phyloP scores from a whole-genome alignment of 2,888 invertebrate genomes.

The Microchrysa polita region DNA sequence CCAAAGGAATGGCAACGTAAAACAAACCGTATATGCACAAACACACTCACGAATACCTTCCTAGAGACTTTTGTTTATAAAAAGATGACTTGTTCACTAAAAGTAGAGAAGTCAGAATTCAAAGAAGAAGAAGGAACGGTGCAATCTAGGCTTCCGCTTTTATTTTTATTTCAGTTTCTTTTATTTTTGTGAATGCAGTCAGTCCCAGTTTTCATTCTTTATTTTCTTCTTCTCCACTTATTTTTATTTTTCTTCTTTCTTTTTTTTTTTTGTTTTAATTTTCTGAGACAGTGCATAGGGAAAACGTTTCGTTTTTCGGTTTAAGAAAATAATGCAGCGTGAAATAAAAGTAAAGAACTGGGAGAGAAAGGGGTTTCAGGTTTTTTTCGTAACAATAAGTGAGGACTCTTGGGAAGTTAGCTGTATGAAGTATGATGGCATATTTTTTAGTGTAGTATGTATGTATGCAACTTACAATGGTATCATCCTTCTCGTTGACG shows the following conservation, averaged over 20 bases:
- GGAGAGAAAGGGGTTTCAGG: constrained; percentile 19
- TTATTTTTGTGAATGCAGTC: constrained; percentile 38
- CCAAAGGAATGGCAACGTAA: constrained; percentile 30
- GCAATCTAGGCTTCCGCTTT: constrained; percentile 39
- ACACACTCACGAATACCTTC: too few species aligned
- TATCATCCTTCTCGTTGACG: background rate
- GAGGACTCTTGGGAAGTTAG: constrained; percentile 35
- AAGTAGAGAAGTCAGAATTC: constrained; percentile 30
- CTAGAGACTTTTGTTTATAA: background rate
- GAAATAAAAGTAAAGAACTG: constrained; percentile 25
- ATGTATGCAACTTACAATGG: constrained; percentile 22
- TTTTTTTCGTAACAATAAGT: constrained; percentile 35
- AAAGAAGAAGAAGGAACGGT: constrained; percentile 40
- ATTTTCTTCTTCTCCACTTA: background rate
- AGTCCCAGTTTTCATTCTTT: constrained; percentile 37
- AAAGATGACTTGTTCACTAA: constrained; percentile 30
- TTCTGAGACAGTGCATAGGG: constrained; percentile 40
- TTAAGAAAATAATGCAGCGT: constrained; percentile 38
- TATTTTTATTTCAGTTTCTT: constrained; percentile 31
- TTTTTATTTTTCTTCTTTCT: background rate
- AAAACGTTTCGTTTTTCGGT: constrained; percentile 40
- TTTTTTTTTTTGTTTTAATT: constrained; percentile 28
- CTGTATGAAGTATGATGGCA: constrained; percentile 15
- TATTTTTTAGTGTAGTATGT: too few species aligned
- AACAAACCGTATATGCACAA: background rate